phyloP scores from a whole-genome alignment of 2,113 vertebrate species.

The Hippocampus comes region DNA sequence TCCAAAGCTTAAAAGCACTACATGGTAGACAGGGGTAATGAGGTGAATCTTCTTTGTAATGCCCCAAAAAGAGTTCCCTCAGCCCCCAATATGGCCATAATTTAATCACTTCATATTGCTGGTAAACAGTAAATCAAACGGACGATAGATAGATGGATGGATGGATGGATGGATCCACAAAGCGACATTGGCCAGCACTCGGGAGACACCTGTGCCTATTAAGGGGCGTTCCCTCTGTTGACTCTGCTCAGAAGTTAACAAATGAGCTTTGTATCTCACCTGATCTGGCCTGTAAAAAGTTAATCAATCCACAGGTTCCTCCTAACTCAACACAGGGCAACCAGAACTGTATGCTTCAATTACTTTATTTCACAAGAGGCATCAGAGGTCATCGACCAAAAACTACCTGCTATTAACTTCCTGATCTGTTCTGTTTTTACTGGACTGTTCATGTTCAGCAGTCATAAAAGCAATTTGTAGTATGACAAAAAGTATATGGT shows the following conservation, averaged over 20 bases:
- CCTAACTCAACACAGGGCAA: not conserved
- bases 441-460: constrained; percentile 29
- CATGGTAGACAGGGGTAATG: constrained; percentile 41
- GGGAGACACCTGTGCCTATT: constrained; percentile 25
- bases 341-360: constrained; percentile 16
- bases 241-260: constrained; percentile 30
- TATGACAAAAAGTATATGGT: constrained; percentile 31
- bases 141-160: not conserved
- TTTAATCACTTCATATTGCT: not conserved
- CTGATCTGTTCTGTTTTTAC: constrained; percentile 18
- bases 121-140: too few relatives aligned
- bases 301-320: constrained; percentile 26
- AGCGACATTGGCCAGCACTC: constrained; percentile 11
- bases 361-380: not conserved
- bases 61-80: constrained; percentile 22
- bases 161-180: not conserved
- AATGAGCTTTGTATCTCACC: constrained; percentile 19
- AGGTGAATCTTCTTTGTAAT: constrained; percentile 49
- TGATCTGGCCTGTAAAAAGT: constrained; percentile 31
- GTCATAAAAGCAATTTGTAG: constrained; percentile 60
- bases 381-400: not conserved
- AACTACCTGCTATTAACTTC: constrained; percentile 19
- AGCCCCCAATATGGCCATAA: constrained; percentile 17
- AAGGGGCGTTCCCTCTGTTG: not conserved
- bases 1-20: constrained; percentile 53